Conservation (phyloP, 92 coral and sea anemone species). For the Zoanthus solanderi region DNA sequence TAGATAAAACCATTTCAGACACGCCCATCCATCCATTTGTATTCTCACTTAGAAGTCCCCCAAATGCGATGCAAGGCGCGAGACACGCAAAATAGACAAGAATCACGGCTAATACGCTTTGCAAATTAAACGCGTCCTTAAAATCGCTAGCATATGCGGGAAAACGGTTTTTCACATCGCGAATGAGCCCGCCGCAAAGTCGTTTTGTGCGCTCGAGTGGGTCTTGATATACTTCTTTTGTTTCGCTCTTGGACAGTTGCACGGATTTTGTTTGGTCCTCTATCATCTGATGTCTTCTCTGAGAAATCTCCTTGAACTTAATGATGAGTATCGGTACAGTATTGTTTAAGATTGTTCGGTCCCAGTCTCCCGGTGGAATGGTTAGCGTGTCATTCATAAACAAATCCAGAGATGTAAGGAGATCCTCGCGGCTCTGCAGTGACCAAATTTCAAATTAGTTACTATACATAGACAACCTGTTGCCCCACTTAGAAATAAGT, state of each 20-base stretch:
- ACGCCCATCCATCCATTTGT: slow-evolving; percentile 98
- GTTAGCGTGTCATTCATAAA: slow-evolving; percentile 82
- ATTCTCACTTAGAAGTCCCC: slow-evolving; percentile 90
- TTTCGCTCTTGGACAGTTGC: slow-evolving; percentile 38
- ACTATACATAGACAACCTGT: not conserved
- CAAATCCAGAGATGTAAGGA: slow-evolving; percentile 71
- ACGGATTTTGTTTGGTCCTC: slow-evolving; percentile 45
- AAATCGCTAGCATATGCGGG: slow-evolving; percentile 85
- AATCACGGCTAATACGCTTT: slow-evolving; percentile 84
- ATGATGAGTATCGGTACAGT: slow-evolving; percentile 87
- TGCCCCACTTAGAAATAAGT: too few relatives aligned
- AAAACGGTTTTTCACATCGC: slow-evolving; percentile 83
- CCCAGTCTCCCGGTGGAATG: slow-evolving; percentile 99
- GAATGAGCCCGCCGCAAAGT: slow-evolving; percentile 95
- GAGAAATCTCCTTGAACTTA: slow-evolving; percentile 77
- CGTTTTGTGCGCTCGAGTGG: slow-evolving; percentile 86
- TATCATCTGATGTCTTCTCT: slow-evolving; percentile 65
- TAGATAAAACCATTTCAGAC: slow-evolving; percentile 92
- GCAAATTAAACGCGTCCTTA: slow-evolving; percentile 88
- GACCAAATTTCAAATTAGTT: not conserved
- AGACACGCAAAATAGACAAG: slow-evolving; percentile 96
- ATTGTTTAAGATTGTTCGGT: slow-evolving; percentile 84
- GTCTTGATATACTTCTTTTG: slow-evolving; percentile 66
- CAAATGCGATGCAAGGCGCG: slow-evolving; percentile 96
- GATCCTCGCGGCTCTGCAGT: slow-evolving; percentile 75